Base-by-base conservation (phyloP, 2,113 vertebrate species). In the Syngnathus scovelli region DNA sequence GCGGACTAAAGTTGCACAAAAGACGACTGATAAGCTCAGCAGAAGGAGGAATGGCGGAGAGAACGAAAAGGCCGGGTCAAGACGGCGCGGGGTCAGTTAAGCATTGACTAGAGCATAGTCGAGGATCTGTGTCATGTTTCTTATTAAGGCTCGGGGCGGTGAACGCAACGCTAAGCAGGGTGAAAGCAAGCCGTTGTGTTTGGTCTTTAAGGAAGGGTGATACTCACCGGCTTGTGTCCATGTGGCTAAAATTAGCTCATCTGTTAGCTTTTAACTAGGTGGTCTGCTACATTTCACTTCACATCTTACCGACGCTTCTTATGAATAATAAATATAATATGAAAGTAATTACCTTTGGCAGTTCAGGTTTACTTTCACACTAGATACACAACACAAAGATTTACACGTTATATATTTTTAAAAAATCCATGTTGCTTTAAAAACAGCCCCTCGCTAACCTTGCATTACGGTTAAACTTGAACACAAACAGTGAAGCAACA, bases 1-100 rank as follows among this genome's bases (percentile, higher is more conserved):
- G 46, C 55, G 43, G 77, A 86, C 76, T 89, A 85, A 82, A 72
- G 81, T 91, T 89, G 82, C 88, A 89, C 86, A 90, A 88, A 88
- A 80, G 75, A 77, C 75, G 70, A 58, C 55, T 81, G 89, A 91
- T 87, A 86, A 88, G 79, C 81, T 66, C 46, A 69, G 74, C 27
- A 70, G 59, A 68, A 68, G 46, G 66, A 67, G 54, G 78, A 74
- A 79, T 61, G 69, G 71, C 59, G 68, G 43, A 78, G 76, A 46
- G 61, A 74, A 78, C 64, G 72, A 69, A 76, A 1, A 58, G 13
- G 13, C 6, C 69, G 68, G 70, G 73, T 71, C 21, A 1, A 36
- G 18, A 67, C 56, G 21, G 19, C 44, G 38, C 27, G 18, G 13
- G 55, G 23, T 56, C 55, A 7, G 55, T 58, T 58, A 58, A 58